Evolutionary conservation across 2,113 vertebrate species (phyloP).

Genomic region (Takifugu flavidus): DNA sequence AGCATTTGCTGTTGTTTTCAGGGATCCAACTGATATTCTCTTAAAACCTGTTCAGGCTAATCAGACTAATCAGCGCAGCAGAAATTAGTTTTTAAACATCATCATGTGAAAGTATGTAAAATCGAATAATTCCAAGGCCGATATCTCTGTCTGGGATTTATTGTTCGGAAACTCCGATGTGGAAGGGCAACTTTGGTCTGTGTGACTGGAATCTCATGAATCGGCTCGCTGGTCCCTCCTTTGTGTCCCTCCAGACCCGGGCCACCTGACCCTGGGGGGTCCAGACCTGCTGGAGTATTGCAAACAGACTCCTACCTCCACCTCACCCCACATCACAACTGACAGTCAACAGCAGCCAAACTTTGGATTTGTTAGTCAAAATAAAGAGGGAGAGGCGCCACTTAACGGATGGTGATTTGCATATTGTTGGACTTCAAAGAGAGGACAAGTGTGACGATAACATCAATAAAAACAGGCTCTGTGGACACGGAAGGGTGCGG

Average conservation of each 20-base stretch:
- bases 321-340: slow-evolving; percentile 13
- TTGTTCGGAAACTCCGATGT: neutral
- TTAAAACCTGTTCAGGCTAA: too few relatives aligned
- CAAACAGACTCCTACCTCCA: slow-evolving; percentile 32
- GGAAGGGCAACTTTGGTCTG: slow-evolving; percentile 20
- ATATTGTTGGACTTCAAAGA: slow-evolving; percentile 39
- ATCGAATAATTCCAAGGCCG: too few relatives aligned
- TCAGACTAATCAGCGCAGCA: too few relatives aligned
- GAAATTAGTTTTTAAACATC: too few relatives aligned
- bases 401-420: slow-evolving; percentile 28
- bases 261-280: slow-evolving; percentile 51
- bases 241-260: slow-evolving; percentile 27
- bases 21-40: neutral
- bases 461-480: slow-evolving; percentile 34
- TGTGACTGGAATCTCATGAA: slow-evolving; percentile 49
- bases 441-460: neutral
- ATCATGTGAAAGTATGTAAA: too few relatives aligned
- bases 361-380: slow-evolving; percentile 24
- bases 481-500: slow-evolving; percentile 5
- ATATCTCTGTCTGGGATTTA: too few relatives aligned
- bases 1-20: neutral
- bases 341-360: slow-evolving; percentile 14
- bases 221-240: slow-evolving; percentile 18
- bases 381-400: slow-evolving; percentile 3
- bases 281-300: slow-evolving; percentile 23